Base-by-base conservation (phyloP, 1,140 invertebrate genomes). In the Orius laevigatus region DNA sequence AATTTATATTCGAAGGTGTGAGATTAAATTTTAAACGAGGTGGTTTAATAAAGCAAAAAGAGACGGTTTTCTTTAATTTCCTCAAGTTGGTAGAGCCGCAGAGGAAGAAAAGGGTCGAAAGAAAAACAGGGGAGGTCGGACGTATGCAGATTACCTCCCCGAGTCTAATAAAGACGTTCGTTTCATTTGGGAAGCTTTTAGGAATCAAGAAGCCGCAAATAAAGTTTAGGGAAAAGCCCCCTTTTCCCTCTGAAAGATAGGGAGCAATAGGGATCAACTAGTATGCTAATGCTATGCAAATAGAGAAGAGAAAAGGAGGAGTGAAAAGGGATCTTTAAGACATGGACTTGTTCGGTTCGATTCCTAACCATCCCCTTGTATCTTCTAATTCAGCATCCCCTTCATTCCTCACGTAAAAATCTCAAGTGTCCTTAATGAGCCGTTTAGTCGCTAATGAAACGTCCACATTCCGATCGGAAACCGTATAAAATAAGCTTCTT, bases 201-300 rank as follows among this genome's bases (percentile, higher is more conserved):
- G 49, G 53, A 51, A 49, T 52, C 50, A 55, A 55, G 54, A 52
- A 55, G 47, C 54, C 54, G 54, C 54, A 55, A 55, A 55, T 55
- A 55, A 55, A 55, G 54, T 55, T 50, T 40, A 49, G 48, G 48
- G 44, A 40, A 32, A 35, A 38, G 43, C 14, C 11, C 41, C 14
- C 25, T 45, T 32, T 45, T 12, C 43, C 20, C 32, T 31, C 40
- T 19, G 18, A 31, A 19, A 40, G 33, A 14, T 9, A 16, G 6
- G 19, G 38, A 49, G 53, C 53, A 55, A 55, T 55, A 55, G 54
- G 54, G 54, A 55, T 55, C 54, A 55, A 55, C 54, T 55, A 55
- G 54, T 55, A 55, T 55, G 54, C 48, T 40, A 52, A 55, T 52
- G 19, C 11, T 20, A 55, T 55, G 54, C 48, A 55, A 53, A 55